Evolutionary conservation across 37 sponge, comb jelly and placozoan genomes (phyloP).

Genomic region (Theonella swinhoei): DNA sequence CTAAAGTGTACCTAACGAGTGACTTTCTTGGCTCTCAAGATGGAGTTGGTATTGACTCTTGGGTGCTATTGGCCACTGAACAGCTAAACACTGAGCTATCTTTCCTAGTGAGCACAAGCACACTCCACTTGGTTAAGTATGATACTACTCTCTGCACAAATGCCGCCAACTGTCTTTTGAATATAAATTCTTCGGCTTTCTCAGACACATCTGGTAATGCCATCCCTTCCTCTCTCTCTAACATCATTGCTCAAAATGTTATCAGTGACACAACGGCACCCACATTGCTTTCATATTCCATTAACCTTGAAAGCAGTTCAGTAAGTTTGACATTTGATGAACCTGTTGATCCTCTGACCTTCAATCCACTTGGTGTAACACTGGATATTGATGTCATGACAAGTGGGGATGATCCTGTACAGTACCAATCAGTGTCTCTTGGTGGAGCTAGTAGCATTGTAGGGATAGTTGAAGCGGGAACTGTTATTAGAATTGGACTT

Average conservation of each 20-base stretch:
- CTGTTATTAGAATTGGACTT: not conserved
- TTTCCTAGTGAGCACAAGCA: not conserved
- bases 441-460: not conserved
- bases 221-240: not conserved
- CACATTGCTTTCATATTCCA: not conserved
- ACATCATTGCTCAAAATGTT: not conserved
- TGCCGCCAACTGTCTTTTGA: not conserved
- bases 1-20: not conserved
- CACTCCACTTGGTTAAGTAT: conserved; percentile 14
- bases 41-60: not conserved
- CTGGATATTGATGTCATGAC: not conserved
- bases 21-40: not conserved
- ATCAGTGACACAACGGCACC: conserved; percentile 14
- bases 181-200: not conserved
- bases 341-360: not conserved
- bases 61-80: not conserved
- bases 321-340: conserved; percentile 25
- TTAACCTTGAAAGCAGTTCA: conserved; percentile 17
- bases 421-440: not conserved
- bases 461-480: not conserved
- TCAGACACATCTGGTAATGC: conserved; percentile 9
- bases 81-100: not conserved
- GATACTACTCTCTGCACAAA: conserved; percentile 11
- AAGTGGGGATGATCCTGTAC: not conserved
- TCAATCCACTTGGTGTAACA: not conserved